phyloP scores from a whole-genome alignment of 2,797 vertebrate genomes.

The Lutjanus argentimaculatus region DNA sequence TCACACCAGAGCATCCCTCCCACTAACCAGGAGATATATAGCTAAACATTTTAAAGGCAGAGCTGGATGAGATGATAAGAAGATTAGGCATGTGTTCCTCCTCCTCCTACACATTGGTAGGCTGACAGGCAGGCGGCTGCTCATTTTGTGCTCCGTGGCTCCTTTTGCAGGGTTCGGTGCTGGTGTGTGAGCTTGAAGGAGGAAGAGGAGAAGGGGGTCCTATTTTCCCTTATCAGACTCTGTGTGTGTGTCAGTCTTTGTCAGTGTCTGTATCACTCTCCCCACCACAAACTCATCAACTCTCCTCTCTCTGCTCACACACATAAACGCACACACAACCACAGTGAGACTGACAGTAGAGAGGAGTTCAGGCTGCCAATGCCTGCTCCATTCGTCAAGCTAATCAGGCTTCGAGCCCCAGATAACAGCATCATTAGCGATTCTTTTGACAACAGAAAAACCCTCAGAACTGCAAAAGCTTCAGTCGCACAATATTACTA shows the following conservation, averaged over 20 bases:
- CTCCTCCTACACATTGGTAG: conserved; percentile 60
- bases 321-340: conserved; percentile 38
- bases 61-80: conserved; percentile 61
- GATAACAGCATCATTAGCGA: conserved; percentile 76
- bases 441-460: conserved; percentile 56
- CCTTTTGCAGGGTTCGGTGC: conserved; percentile 35
- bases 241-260: conserved; percentile 28
- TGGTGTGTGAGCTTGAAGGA: conserved; percentile 31
- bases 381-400: conserved; percentile 62
- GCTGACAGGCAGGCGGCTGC: conserved; percentile 43
- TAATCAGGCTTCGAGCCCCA: conserved; percentile 72
- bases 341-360: conserved; percentile 47
- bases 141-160: conserved; percentile 41
- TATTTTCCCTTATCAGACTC: conserved; percentile 39
- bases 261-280: conserved; percentile 38
- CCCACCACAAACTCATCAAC: conserved; percentile 44
- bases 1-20: conserved; percentile 29
- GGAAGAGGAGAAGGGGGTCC: conserved; percentile 15
- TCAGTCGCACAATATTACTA: conserved; percentile 65
- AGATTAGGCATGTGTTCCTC: conserved; percentile 55
- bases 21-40: conserved; percentile 30
- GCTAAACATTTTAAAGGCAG: conserved; percentile 49
- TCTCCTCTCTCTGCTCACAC: conserved; percentile 33
- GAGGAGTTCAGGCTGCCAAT: conserved; percentile 58
- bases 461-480: conserved; percentile 44